Evolutionary conservation across 1,140 invertebrate genomes (phyloP).

Genomic region (Drosophila mayri): DNA sequence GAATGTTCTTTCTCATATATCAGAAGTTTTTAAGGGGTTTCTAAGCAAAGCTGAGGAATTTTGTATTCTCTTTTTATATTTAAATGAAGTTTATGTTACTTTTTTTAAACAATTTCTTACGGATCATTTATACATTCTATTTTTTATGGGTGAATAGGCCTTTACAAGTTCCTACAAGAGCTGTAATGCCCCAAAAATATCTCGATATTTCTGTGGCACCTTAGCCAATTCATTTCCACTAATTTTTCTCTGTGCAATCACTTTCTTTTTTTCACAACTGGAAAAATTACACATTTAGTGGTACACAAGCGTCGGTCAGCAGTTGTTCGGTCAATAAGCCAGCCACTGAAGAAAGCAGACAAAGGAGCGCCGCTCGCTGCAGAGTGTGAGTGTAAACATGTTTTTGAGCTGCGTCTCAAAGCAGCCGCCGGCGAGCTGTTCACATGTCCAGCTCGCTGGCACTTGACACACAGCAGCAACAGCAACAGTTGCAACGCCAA

Average conservation of each 20-base stretch:
- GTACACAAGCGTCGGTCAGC: conserved; percentile 33
- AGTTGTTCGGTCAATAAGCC: conserved; percentile 60
- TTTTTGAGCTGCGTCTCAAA: conserved; percentile 76
- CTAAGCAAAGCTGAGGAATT: too few species aligned
- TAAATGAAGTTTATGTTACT: too few species aligned
- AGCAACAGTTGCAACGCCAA: conserved; percentile 48
- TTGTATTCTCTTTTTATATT: too few species aligned
- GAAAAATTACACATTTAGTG: conserved; percentile 74
- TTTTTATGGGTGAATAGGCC: neutral
- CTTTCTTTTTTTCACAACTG: conserved; percentile 72
- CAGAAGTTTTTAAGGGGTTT: too few species aligned
- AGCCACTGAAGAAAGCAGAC: conserved; percentile 66
- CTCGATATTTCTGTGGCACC: neutral
- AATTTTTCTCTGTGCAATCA: conserved; percentile 40
- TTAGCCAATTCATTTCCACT: neutral
- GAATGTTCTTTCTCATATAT: neutral
- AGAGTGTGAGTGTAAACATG: conserved; percentile 71
- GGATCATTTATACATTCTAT: neutral
- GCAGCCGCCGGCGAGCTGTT: conserved; percentile 60
- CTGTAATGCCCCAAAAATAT: neutral
- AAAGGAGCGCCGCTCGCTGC: conserved; percentile 41
- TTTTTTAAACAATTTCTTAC: too few species aligned
- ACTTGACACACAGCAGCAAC: conserved; percentile 67
- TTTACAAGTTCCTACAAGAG: too few species aligned
- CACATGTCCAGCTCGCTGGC: conserved; percentile 74